Percentiles rank a stretch among this genome's conserved stretches.
These are phyloP conservation scores for Nasalis larvatus DNA, from an alignment of 2,113 vertebrate species.

Conservation along the genomic window DNA sequence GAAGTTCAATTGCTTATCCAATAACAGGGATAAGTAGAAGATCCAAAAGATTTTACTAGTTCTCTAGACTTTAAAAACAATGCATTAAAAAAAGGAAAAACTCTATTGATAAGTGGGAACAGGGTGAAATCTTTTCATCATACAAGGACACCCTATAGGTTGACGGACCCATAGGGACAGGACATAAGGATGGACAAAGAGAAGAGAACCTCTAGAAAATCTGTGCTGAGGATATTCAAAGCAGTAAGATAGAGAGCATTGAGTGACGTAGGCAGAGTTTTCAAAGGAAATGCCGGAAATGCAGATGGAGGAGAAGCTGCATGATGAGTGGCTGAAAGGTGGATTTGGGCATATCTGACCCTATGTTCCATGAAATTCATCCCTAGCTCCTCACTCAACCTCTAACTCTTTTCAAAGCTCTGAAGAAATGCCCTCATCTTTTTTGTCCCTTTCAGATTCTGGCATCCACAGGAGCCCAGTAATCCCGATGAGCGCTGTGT, in stretches of 20 bases:
- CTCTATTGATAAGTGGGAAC: not conserved
- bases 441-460: slow-evolving; percentile 45
- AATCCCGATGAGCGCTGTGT: fast-evolving
- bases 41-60: not conserved
- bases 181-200: not conserved
- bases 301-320: not conserved
- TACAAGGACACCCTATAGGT: not conserved
- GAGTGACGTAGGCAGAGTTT: not conserved
- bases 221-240: not conserved
- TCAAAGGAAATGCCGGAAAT: not conserved
- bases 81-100: not conserved
- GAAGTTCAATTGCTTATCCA: not conserved
- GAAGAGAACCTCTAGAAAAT: not conserved
- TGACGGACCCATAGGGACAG: not conserved
- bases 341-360: not conserved
- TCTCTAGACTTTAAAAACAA: not conserved
- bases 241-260: not conserved
- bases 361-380: not conserved
- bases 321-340: not conserved
- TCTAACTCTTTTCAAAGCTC: not conserved
- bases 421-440: not conserved
- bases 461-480: not conserved
- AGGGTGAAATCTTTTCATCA: not conserved
- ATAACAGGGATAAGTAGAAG: not conserved
- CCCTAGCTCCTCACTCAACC: too few species aligned